Evolutionary conservation across 2,888 invertebrate species (phyloP).

Genomic region (Pomacea canaliculata): DNA sequence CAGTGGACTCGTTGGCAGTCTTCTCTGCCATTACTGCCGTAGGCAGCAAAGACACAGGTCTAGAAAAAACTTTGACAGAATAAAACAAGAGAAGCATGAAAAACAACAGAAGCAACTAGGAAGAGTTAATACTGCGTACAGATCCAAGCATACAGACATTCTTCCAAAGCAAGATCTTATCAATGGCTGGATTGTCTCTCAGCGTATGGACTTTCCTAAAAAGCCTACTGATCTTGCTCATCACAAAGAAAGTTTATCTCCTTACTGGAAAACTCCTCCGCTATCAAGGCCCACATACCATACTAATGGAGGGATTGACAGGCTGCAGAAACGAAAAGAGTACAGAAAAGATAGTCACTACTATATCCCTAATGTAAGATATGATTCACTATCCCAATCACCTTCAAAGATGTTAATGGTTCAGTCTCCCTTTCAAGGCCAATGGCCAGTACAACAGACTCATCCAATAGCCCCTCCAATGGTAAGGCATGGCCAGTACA

Average conservation of each 20-base stretch:
- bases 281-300: too few species aligned
- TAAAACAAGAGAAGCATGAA: not conserved
- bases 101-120: not conserved
- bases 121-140: not conserved
- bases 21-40: constrained; percentile 44
- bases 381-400: not conserved
- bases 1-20: constrained; percentile 39
- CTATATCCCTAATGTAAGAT: not conserved
- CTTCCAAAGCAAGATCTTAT: constrained; percentile 17
- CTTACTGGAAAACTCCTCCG: too few species aligned
- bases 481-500: not conserved
- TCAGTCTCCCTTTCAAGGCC: not conserved
- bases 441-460: not conserved
- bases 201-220: not conserved
- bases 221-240: not conserved
- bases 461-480: not conserved
- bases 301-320: not conserved
- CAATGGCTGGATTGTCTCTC: constrained; percentile 23
- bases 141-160: not conserved
- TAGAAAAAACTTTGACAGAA: not conserved
- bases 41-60: constrained; percentile 30
- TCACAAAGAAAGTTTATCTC: not conserved
- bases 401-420: constrained; percentile 2
- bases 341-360: not conserved
- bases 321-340: not conserved